Evolutionary conservation across 2,797 vertebrate genomes (phyloP).

Genomic region (Borostomias antarcticus): DNA sequence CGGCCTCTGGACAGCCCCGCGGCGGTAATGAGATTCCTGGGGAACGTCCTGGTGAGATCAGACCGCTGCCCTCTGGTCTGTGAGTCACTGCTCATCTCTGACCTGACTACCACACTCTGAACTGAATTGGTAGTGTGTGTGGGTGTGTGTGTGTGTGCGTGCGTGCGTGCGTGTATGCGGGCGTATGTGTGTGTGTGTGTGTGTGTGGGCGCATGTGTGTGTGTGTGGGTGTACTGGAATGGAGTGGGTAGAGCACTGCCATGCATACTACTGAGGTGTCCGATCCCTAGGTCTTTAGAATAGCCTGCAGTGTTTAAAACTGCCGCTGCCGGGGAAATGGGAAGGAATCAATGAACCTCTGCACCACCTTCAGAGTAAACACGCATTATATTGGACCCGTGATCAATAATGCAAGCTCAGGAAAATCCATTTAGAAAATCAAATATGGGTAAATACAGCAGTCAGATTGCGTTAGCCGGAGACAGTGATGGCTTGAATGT

Average conservation of each 20-base stretch:
- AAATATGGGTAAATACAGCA: constrained; percentile 75
- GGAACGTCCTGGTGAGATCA: constrained; percentile 25
- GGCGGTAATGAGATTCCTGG: constrained; percentile 20
- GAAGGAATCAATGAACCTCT: constrained; percentile 69
- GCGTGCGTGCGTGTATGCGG: too few relatives aligned
- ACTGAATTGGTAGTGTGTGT: neutral
- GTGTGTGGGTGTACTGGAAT: too few relatives aligned
- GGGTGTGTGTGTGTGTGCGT: too few relatives aligned
- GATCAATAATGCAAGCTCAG: constrained; percentile 71
- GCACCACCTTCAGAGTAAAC: constrained; percentile 73
- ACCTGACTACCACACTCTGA: too few relatives aligned
- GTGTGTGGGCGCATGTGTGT: too few relatives aligned
- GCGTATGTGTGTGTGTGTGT: too few relatives aligned
- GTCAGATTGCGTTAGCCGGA: constrained; percentile 58
- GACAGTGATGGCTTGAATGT: constrained; percentile 43
- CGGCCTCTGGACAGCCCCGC: neutral
- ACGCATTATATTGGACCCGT: constrained; percentile 63
- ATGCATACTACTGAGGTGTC: constrained; percentile 10
- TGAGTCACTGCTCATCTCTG: neutral
- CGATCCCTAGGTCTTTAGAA: neutral
- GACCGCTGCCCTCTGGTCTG: constrained; percentile 17
- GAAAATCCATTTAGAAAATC: constrained; percentile 72
- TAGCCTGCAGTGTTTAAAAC: constrained; percentile 52
- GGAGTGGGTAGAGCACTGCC: constrained; percentile 11
- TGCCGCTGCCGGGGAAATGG: constrained; percentile 49